phyloP scores from a whole-genome alignment of 2,797 vertebrate genomes.

The Coregonus sp. region DNA sequence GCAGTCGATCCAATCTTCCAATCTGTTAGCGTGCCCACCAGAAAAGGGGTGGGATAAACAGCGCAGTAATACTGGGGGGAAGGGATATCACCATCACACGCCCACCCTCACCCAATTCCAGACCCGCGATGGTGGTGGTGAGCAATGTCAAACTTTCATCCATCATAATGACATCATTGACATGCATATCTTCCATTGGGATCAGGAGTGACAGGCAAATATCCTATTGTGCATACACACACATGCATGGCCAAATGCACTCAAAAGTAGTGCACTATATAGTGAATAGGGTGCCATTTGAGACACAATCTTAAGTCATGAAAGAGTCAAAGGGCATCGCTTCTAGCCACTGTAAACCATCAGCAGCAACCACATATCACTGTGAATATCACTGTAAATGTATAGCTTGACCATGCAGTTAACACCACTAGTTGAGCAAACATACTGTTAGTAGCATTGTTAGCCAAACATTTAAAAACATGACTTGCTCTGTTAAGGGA shows the following conservation, averaged over 20 bases:
- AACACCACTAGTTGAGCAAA: too few species aligned
- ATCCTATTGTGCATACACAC: too few species aligned
- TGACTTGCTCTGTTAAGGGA: not conserved
- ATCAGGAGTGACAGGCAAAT: too few species aligned
- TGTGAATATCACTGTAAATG: not conserved
- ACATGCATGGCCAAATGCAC: too few species aligned
- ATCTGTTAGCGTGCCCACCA: slow-evolving; percentile 42
- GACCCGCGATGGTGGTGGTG: not conserved
- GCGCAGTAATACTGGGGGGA: too few species aligned
- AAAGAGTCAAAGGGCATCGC: too few species aligned
- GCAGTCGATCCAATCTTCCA: slow-evolving; percentile 41
- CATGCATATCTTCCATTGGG: not conserved
- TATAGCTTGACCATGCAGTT: not conserved
- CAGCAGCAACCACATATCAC: not conserved
- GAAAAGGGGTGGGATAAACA: slow-evolving; percentile 13
- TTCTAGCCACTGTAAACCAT: not conserved
- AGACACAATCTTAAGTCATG: too few species aligned
- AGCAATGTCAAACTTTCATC: not conserved
- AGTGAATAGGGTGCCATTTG: too few species aligned
- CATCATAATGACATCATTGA: not conserved
- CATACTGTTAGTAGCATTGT: too few species aligned
- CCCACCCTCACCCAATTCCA: not conserved
- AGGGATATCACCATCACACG: not conserved
- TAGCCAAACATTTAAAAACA: too few species aligned
- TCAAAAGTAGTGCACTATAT: too few species aligned